Base-by-base conservation (phyloP, 2,888 invertebrate species). In the Margaritifera margaritifera region DNA sequence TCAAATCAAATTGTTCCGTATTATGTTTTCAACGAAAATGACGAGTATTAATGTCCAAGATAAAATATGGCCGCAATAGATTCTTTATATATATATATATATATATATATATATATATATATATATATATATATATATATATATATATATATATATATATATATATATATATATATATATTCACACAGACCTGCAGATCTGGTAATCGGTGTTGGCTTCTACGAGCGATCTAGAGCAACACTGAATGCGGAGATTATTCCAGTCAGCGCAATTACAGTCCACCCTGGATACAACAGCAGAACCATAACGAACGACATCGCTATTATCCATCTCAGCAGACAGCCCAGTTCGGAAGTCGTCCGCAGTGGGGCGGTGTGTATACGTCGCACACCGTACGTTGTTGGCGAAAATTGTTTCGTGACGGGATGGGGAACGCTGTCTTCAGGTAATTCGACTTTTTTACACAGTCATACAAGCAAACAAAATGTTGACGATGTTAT, bases 81-180 rank as follows among this genome's bases (percentile, higher is more conserved):
- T n/a, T n/a, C n/a, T n/a, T n/a, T n/a, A n/a, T n/a, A n/a, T n/a
- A n/a, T n/a, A n/a, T n/a, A n/a, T n/a, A 31, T 31, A 31, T 31
- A 31, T 31, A 31, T 31, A 31, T 31, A 31, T 31, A 31, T 31
- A 31, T 31, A 31, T 42, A n/a, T 59, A 42, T 50, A 31, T 31
- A 20, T 59, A 42, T 50, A 42, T 27, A 59, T 58, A 58, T 58
- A 58, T 58, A 58, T 58, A 58, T 58, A 58, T 60, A 60, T 60
- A 60, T 24, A 60, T 60, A 27, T 60, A 24, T 24, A 24, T 60
- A 24, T 20, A 60, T 60, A 24, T 60, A 20, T 15, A 60, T 25
- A 60, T 60, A 25, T n/a, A 24, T 31, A 31, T 31, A 31, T 31
- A 31, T 31, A 31, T 31, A 31, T 31, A 31, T 31, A 31, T 31